Conservation (phyloP, 2,888 invertebrate genomes). For the Meliscaeva auricollis region DNA sequence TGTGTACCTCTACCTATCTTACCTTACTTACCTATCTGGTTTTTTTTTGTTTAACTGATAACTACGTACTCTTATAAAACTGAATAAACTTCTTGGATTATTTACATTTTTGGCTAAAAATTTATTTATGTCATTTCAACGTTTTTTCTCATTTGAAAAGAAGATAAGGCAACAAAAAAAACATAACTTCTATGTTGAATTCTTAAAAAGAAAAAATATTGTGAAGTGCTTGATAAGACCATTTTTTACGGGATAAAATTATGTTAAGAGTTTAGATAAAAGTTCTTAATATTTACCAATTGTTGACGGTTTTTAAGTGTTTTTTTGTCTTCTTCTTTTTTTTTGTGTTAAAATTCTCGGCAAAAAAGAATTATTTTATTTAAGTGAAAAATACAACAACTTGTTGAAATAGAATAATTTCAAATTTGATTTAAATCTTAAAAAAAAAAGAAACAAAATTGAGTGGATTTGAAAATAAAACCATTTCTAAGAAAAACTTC, state of each 20-base stretch:
- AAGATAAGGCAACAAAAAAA: conserved; percentile 25
- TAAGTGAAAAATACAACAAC: conserved; percentile 6
- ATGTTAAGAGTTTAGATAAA: background rate
- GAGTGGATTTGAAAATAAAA: background rate
- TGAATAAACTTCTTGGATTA: conserved; percentile 25
- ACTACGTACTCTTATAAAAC: background rate
- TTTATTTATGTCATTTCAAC: background rate
- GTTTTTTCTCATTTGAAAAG: conserved; percentile 5
- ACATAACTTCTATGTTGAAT: background rate
- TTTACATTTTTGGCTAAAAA: background rate
- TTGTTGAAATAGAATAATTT: background rate
- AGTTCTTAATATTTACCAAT: background rate
- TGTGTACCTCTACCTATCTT: background rate
- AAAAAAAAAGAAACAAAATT: background rate
- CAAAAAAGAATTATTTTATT: background rate
- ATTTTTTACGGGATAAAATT: background rate
- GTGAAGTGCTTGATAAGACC: conserved; percentile 17
- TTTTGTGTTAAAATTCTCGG: background rate
- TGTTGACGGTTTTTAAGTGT: background rate
- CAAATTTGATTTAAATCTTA: background rate
- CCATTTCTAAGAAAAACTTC: background rate
- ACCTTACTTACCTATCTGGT: no score
- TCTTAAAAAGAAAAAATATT: background rate
- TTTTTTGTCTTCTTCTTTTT: background rate
- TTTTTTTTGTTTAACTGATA: background rate